Base-by-base conservation (phyloP, 2,113 vertebrate species). In the Ictalurus punctatus region DNA sequence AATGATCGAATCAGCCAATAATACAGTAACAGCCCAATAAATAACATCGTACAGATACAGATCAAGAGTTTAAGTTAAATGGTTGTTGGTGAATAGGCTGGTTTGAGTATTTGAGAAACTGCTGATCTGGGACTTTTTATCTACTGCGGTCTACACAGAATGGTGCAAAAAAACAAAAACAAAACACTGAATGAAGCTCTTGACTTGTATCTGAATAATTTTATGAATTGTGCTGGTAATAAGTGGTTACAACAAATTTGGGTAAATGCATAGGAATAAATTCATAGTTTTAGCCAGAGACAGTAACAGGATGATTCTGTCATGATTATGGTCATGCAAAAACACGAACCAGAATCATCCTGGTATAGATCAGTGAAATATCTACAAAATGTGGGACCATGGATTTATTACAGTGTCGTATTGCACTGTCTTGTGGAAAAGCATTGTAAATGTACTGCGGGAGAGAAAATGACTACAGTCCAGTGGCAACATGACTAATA, bases 401-500 rank as follows among this genome's bases (percentile, higher is more conserved):
- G 21, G 74, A 80, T 80, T 80, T 54, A 80, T 54, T 30, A 54
- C 40, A 1, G 2, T 78, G 21, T 48, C 10, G 4, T 76, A 76
- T 19, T 59, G 52, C 58, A 84, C 19, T 65, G 37, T 84, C 27
- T n/a, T 69, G 27, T 69, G 86, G 65, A 56, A 58, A 69, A 54
- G 21, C 30, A 16, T 76, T 65, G 1, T 67, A 78, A n/a, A 58
- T 23, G 40, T 67, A 54, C 86, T 12, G 3, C 27, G 19, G 13
- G 52, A 59, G 52, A 59, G 9, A 83, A 58, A 71, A 52, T 59
- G 48, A 37, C 30, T 76, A 17, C 37, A 54, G 61, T 71, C 78
- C 65, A 59, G 63, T 71, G 48, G n/a, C 16, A 82, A 17, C 78
- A 56, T 71, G n/a, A n/a, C 52, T 71, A 58, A 87, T 48, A 76